Evolutionary conservation across 2,888 invertebrate species (phyloP).

Genomic region (Heteropelma amictum): DNA sequence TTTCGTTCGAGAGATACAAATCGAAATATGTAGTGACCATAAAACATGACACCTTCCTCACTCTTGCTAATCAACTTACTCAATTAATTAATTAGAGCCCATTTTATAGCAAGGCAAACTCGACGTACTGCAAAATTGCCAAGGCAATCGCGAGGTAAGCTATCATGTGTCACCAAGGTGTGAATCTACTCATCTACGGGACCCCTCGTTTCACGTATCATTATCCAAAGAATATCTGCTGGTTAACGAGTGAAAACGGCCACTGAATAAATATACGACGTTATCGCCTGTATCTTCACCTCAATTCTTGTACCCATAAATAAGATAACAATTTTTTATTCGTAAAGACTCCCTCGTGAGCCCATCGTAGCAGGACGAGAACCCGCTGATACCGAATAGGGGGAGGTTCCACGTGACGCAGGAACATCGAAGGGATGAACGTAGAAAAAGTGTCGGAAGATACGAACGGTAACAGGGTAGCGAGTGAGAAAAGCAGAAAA

Average conservation of each 20-base stretch:
- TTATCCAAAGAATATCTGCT: conserved; percentile 63
- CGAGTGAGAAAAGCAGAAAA: conserved; percentile 67
- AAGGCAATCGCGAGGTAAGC: conserved; percentile 31
- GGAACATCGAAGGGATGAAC: conserved; percentile 46
- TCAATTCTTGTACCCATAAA: conserved; percentile 72
- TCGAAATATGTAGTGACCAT: not conserved
- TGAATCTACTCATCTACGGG: conserved; percentile 62
- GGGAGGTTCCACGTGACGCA: conserved; percentile 40
- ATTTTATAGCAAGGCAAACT: conserved; percentile 16
- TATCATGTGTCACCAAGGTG: conserved; percentile 51
- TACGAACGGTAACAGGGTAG: conserved; percentile 16
- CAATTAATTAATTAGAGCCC: conserved; percentile 48
- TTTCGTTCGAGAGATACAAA: conserved; percentile 3
- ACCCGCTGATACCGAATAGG: conserved; percentile 46
- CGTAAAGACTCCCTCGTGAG: conserved; percentile 50
- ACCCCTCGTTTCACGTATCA: conserved; percentile 46
- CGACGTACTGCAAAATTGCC: conserved; percentile 14
- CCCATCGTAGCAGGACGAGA: conserved; percentile 35
- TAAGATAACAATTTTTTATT: conserved; percentile 76
- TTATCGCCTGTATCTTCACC: conserved; percentile 55
- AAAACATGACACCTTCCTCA: conserved; percentile 18
- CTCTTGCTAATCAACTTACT: conserved; percentile 29
- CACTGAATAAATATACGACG: conserved; percentile 46
- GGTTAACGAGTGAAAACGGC: conserved; percentile 61
- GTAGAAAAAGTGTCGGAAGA: conserved; percentile 54